These are phyloP conservation scores for Timema cristinae DNA, from an alignment of 2,888 invertebrate species.

Conservation along the genomic window DNA sequence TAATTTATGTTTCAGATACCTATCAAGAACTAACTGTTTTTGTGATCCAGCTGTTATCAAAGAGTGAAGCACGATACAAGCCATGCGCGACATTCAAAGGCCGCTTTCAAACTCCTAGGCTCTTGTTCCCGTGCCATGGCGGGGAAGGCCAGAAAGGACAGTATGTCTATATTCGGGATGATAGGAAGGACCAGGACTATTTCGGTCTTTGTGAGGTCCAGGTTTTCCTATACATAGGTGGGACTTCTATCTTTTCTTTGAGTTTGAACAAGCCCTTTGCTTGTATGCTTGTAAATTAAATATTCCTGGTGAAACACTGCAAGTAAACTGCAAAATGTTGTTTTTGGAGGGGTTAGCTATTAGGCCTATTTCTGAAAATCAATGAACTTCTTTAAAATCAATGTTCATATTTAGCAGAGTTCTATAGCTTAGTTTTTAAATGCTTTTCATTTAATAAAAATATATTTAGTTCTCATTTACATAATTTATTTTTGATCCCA, in stretches of 20 bases:
- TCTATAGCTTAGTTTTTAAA: too few species aligned
- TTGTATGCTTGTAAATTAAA: background rate
- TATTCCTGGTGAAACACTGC: too few species aligned
- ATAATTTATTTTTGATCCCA: too few species aligned
- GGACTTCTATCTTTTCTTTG: slow-evolving; percentile 11
- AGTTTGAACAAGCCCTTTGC: too few species aligned
- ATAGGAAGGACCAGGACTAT: slow-evolving; percentile 37
- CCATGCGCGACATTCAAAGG: slow-evolving; percentile 39
- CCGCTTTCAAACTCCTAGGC: slow-evolving; percentile 33
- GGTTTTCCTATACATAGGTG: slow-evolving; percentile 39
- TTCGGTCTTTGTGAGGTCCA: slow-evolving; percentile 42
- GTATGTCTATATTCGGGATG: slow-evolving; percentile 40
- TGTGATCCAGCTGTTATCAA: slow-evolving; percentile 36
- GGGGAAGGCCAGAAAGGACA: slow-evolving; percentile 38
- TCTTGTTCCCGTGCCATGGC: slow-evolving; percentile 38
- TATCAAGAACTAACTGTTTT: slow-evolving; percentile 37
- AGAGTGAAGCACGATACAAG: slow-evolving; percentile 37
- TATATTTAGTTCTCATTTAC: too few species aligned
- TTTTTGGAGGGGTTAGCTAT: too few species aligned
- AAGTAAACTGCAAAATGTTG: too few species aligned
- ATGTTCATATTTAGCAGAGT: too few species aligned
- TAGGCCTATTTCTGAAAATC: background rate
- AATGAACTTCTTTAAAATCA: background rate
- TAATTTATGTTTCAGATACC: slow-evolving; percentile 26
- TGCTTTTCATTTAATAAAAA: too few species aligned